A percentile compares a stretch with the other conserved stretches of the same genome.
phyloP scores from a whole-genome alignment of 30 jellyfish, hydroid and myxozoan species.

The Aurelia aurita complex sp. Pacific region DNA sequence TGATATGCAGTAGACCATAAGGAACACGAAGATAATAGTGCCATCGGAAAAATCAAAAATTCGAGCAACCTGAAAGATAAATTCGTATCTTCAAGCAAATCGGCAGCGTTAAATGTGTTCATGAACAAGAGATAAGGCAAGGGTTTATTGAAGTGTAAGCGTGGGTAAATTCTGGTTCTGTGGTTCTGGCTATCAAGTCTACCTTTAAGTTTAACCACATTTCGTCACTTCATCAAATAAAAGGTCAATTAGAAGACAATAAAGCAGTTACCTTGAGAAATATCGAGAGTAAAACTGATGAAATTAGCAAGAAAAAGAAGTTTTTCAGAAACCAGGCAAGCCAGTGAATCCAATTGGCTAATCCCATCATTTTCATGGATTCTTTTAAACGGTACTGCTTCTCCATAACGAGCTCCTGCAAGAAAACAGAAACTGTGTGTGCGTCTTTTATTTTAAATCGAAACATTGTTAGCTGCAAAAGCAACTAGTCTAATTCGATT shows the following conservation, averaged over 20 bases:
- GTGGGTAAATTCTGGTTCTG: too few relatives aligned
- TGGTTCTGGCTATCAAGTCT: too few relatives aligned
- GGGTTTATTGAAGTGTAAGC: too few relatives aligned
- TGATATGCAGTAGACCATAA: conserved; percentile 61
- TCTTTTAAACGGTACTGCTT: conserved; percentile 91
- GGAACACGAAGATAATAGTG: conserved; percentile 58
- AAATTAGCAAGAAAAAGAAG: conserved; percentile 61
- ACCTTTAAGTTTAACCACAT: too few relatives aligned
- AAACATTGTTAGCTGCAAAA: too few relatives aligned
- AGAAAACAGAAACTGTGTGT: background rate
- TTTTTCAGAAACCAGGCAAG: conserved; percentile 89
- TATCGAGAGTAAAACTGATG: conserved; percentile 56
- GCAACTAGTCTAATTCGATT: too few relatives aligned
- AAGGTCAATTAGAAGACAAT: too few relatives aligned
- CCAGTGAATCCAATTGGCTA: conserved; percentile 98
- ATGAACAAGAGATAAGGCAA: too few relatives aligned
- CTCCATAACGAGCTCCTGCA: conserved; percentile 96
- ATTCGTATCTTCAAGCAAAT: too few relatives aligned
- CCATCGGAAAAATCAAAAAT: conserved; percentile 71
- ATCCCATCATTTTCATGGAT: conserved; percentile 99
- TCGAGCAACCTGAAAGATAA: conserved; percentile 70
- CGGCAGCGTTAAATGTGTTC: too few relatives aligned
- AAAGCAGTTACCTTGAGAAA: conserved; percentile 69
- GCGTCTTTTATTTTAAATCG: too few relatives aligned
- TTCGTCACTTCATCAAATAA: too few relatives aligned